Base-by-base conservation (phyloP, 2,888 invertebrate genomes). In the Microplitis deprimator region DNA sequence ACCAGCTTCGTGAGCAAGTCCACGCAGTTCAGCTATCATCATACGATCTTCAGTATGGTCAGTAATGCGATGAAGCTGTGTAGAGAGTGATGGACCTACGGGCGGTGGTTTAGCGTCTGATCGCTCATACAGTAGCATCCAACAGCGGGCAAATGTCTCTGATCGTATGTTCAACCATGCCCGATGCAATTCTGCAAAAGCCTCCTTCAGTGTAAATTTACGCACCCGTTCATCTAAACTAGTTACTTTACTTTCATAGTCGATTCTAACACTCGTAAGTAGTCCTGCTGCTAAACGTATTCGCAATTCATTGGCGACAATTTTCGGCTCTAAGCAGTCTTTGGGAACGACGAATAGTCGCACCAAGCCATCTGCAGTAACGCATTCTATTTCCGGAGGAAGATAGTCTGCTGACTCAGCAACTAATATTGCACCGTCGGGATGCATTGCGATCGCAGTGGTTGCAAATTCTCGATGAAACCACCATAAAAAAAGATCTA, bases 401-500 rank as follows among this genome's bases (percentile, higher is more conserved):
- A 90, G 80, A 71, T 89, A 91, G 64, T 89, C 87, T 0, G 89
- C 87, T 41, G 85, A 85, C 77, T 89, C 89, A 13, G 88, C 89
- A 1, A 90, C 89, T 16, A 91, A 83, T 10, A 91, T 84, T 0
- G 89, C 91, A 0, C 90, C 89, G 39, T 87, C 86, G 1, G 90
- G 89, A 79, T 91, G 90, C 82, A 91, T 87, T 8, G 90, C 89
- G 80, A 90, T 84, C 0, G 90, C 91, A 0, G 91, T 90, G 0
- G 90, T 89, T 0, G 89, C 90, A 79, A 91, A 91, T 81, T 91
- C 91, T n/a, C 88, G 87, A 73, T 89, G 90, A 73, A 91, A 91
- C 91, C 91, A 91, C 91, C 91, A 91, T 6, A 89, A 86, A 77
- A 91, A 91, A 7, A 91, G 86, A 73, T 91, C 91, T 1, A 89